Base-by-base conservation (phyloP, 2,888 invertebrate species). In the Eilema griseolum region DNA sequence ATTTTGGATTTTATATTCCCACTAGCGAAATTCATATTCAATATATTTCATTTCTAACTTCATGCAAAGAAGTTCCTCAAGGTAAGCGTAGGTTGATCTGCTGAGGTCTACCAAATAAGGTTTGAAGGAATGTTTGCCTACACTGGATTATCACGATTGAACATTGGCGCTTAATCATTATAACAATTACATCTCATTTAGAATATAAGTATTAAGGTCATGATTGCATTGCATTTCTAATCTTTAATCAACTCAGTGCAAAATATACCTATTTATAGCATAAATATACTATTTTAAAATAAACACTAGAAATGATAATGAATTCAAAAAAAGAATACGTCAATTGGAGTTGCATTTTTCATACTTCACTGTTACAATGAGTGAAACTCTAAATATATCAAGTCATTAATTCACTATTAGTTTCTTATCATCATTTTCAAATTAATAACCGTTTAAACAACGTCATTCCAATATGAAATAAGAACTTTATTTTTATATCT, bases 81-180 rank as follows among this genome's bases (percentile, higher is more conserved):
- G n/a, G 61, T n/a, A 61, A 31, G 33, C 11, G 66, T 59, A 66
- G 66, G 57, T 52, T 28, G 46, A 52, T 33, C 24, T 59, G 23
- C 14, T 59, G 24, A 33, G 23, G 41, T 41, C 37, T 66, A 11
- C 16, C 33, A 56, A 65, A 65, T 65, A 57, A 33, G 65, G 65
- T 12, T 28, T 23, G n/a, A 14, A 24, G 56, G 65, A 65, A 65
- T 56, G 56, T 26, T 59, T 26, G 59, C 57, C 33, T 59, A 41
- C 59, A 37, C 28, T 31, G 24, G 33, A 57, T 57, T 24, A 57
- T 16, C 24, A 8, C 24, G 41, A 62, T 62, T 37, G 16, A 14
- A 57, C 23, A 33, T 37, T 31, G 64, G 52, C 31, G 52, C 28
- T 20, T n/a, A n/a, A 64, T 28, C 26, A 64, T 52, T 23, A 52